Evolutionary conservation across 1,140 invertebrate species (phyloP), one percentile per base, ranked within the genome.

Genomic region (Macrotrachela quadricornifera): DNA sequence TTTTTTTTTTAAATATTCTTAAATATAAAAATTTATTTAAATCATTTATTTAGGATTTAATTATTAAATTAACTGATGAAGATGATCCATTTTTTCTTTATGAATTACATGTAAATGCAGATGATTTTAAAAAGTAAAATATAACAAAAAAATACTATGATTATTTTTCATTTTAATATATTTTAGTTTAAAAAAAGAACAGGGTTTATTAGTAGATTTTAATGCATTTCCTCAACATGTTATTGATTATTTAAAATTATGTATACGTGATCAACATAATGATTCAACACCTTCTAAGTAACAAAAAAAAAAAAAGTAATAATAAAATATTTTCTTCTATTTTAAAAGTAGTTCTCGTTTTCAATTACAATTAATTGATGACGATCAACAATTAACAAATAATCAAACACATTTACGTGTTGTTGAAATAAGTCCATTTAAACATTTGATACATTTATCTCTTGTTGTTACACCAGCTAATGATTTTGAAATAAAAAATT

Each of bases 361-460:
- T 41, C 53, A 54, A 39, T 39, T 54, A 36, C 59, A 69, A 66
- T 56, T 69, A 63, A 60, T 56, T 66, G 11, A 48, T 64, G 40
- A 64, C 66, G 51, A 62, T 64, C 50, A 50, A 59, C 41, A 48
- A 49, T 42, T 52, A 39, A 41, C 42, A 13, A 18, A 51, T 16
- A 51, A 58, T 57, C 60, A 60, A 12, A 60, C 57, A 10, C 71
- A 68, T 56, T 74, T 82, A 60, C 80, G 81, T 62, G 67, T 82
- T 21, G 75, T 82, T 11, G 81, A 82, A 63, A 80, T 80, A 30
- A 83, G 82, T 71, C 79, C 81, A 58, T 82, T 83, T 63, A 82
- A 80, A 63, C 76, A 81, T 60, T 66, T 82, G 2, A 78, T 78
- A 38, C 80, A 83, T 67, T 71, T 83, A 52, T 78, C 78, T 45